Percentiles rank a stretch among this genome's conserved stretches.
These are phyloP conservation scores for Meteorus colon DNA, from an alignment of 2,888 invertebrate genomes.

Conservation along the genomic window DNA sequence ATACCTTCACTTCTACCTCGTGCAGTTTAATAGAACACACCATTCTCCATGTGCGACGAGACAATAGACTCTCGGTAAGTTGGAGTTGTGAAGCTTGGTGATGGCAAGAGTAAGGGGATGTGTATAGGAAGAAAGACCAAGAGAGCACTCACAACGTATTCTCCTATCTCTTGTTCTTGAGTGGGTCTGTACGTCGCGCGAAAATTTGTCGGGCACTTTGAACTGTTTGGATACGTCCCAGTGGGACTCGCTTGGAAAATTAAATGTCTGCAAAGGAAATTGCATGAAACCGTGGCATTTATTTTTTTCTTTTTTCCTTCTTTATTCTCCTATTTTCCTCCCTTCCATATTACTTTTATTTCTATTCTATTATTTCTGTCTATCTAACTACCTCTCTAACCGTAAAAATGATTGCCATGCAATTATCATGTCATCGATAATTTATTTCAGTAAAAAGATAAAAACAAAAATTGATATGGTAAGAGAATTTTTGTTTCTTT, in stretches of 20 bases:
- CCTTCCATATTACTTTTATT: background rate
- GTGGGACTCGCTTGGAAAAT: slow-evolving; percentile 31
- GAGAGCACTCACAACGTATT: slow-evolving; percentile 34
- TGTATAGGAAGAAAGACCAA: slow-evolving; percentile 21
- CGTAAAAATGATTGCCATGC: background rate
- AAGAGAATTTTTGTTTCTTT: background rate
- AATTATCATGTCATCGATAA: background rate
- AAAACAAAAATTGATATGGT: background rate
- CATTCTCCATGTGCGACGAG: slow-evolving; percentile 47
- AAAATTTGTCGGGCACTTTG: slow-evolving; percentile 39
- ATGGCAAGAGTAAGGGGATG: slow-evolving; percentile 10
- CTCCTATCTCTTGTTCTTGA: slow-evolving; percentile 36
- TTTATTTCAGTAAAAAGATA: background rate
- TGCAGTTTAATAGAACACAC: slow-evolving; percentile 48
- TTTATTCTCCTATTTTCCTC: slow-evolving; percentile 8
- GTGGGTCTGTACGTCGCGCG: slow-evolving; percentile 21
- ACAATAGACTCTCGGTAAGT: slow-evolving; percentile 40
- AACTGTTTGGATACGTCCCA: slow-evolving; percentile 34
- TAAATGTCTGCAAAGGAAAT: slow-evolving; percentile 28
- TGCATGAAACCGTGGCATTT: slow-evolving; percentile 2
- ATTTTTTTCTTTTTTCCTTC: background rate
- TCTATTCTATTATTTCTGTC: background rate
- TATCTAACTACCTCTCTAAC: too few relatives aligned
- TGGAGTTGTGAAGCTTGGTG: slow-evolving; percentile 20
- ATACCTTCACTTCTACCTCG: slow-evolving; percentile 22